Conservation (phyloP, 2,113 vertebrate species). For the Gorilla gorilla region DNA sequence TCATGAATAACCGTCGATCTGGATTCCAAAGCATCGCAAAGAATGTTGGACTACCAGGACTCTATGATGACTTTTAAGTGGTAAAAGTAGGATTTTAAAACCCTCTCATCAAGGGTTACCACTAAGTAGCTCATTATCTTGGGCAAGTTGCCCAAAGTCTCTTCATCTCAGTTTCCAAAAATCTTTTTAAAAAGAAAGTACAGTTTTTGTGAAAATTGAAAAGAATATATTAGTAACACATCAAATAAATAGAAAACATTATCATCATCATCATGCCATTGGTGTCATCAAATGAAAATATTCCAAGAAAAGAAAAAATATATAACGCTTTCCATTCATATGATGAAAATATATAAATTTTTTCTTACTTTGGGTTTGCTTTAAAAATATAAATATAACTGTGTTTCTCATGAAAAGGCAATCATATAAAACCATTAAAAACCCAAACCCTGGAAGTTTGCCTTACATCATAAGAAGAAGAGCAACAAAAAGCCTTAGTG, state of each 20-base stretch:
- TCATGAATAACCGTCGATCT: not conserved
- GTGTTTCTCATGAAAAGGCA: not conserved
- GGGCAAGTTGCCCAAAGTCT: not conserved
- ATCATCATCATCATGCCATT: accelerated
- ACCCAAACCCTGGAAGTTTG: not conserved
- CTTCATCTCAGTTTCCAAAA: not conserved
- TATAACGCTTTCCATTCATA: not conserved
- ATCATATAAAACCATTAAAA: not conserved
- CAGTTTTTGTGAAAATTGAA: not conserved
- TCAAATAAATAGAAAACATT: not conserved
- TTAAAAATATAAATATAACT: not conserved
- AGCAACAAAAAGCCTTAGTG: not conserved
- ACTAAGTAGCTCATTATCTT: not conserved
- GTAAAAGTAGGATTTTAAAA: not conserved
- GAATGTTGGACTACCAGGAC: not conserved
- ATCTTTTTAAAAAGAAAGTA: not conserved
- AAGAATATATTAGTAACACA: not conserved
- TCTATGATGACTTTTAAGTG: not conserved
- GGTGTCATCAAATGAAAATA: not conserved
- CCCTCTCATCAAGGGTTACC: not conserved
- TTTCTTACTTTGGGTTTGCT: not conserved
- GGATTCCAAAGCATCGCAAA: not conserved
- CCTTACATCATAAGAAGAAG: not conserved
- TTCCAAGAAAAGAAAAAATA: not conserved
- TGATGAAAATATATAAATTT: not conserved